Evolutionary conservation across 64 coral and sea anemone genomes (phyloP), one percentile per base, ranked within the genome.

Genomic region (Orbicella faveolata): DNA sequence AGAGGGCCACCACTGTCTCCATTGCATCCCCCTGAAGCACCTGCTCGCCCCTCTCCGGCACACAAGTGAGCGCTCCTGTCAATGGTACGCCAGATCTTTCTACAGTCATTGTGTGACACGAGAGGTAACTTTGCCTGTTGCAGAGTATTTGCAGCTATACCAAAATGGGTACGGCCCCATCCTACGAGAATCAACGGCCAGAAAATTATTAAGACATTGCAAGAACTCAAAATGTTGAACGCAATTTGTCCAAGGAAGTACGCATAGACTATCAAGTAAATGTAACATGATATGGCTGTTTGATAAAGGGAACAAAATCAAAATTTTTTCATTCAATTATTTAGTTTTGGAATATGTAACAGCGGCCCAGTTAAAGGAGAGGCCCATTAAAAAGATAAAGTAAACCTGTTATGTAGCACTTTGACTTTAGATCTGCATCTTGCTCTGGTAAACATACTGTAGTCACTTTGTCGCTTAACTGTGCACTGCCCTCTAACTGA

Each of bases 81-180:
- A 73, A 92, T 21, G 8, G 73, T 80, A 36, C 85, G 55, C 55
- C 89, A 95, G 63, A 85, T 92, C 78, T 55, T 25, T 18, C 51
- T 77, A 65, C 94, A 95, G n/a, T 95, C 87, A 44, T 65, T 48
- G 63, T 95, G 94, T 12, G 94, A 92, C 4, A 54, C 94, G 15
- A 95, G 79, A 0, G 94, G 94, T 2, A 95, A 52, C 89, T 84
- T 92, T 1, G 94, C 94, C 84, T 95, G 94, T 30, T 95, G 94
- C 0, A 95, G 79, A 33, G 91, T 80, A 36, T 95, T 78, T 69
- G 94, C 84, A n/a, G 83, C 59, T 48, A 48, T 4, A n/a, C 84
- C 81, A 9, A 69, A 74, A 5, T 79, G 78, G 18, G 57, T 74
- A 33, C 79, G 87, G 16, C 79, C 79, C 94, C 94, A 95, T 35